Base-by-base conservation (phyloP, 2,797 vertebrate species). In the Steatocranus sp. region DNA sequence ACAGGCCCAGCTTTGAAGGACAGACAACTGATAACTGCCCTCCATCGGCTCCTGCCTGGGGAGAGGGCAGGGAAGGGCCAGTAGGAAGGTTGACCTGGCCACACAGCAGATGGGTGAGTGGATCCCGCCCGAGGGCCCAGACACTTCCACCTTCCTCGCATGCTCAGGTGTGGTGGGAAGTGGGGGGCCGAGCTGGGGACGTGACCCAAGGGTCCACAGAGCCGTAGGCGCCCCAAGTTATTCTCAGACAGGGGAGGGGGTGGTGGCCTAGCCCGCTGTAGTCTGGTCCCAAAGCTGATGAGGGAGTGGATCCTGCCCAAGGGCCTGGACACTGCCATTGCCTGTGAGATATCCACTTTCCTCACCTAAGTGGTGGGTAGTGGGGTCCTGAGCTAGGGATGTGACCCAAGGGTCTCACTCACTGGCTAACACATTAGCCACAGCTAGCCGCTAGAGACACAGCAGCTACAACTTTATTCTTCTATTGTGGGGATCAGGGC, bases 201-300 rank as follows among this genome's bases (percentile, higher is more conserved):
- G 1, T 49, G 18, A 20, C n/a, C n/a, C 2, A 4, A 50, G n/a
- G 49, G 0, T 50, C 49, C 49, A 20, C 49, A 50, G 5, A 6
- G n/a, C 49, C 0, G 1, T 20, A 50, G 49, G n/a, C 2, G 3
- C n/a, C 49, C 49, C 10, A 20, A 20, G 48, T 50, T 50, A 20
- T 20, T 20, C 49, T 20, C 49, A 50, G 49, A 3, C 10, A 50
- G 49, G n/a, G 10, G 49, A 56, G 0, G 8, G 25, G 3, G 3
- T 54, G 25, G 53, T 27, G 25, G 53, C 53, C 53, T 54, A 54
- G 53, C 53, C 27, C 0, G 0, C 53, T 56, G 53, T 30, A 4
- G 53, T 1, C 27, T 30, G 27, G 30, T 56, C 53, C 27, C 8
- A 56, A 56, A 56, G 53, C 8, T 6, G 27, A 56, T 56, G 27